These are phyloP conservation scores for Trissonchulus latispiculum DNA, from an alignment of 2,888 invertebrate species.

Conservation along the genomic window DNA sequence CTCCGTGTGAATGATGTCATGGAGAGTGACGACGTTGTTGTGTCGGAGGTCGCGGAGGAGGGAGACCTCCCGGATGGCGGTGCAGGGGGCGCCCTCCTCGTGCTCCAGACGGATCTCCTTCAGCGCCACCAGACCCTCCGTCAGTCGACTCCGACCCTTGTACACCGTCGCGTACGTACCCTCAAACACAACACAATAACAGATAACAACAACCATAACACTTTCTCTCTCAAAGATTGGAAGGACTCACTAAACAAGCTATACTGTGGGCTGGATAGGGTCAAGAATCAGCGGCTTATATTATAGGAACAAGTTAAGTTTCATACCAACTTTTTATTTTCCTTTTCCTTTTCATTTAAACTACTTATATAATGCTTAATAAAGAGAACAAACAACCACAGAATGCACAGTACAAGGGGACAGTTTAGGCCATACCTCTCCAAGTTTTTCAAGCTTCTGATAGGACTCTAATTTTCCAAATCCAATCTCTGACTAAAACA, in stretches of 20 bases:
- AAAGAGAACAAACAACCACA: too few relatives aligned
- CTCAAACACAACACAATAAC: too few relatives aligned
- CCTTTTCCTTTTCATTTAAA: too few relatives aligned
- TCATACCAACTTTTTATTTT: too few relatives aligned
- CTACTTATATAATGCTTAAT: too few relatives aligned
- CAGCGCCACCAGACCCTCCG: slow-evolving; percentile 56
- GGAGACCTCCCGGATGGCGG: slow-evolving; percentile 59
- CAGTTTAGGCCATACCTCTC: slow-evolving; percentile 50
- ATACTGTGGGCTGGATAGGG: too few relatives aligned
- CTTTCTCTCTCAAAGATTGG: too few relatives aligned
- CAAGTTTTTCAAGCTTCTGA: slow-evolving; percentile 57
- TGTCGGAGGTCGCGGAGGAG: slow-evolving; percentile 57
- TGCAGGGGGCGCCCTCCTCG: slow-evolving; percentile 60
- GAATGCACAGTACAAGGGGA: too few relatives aligned
- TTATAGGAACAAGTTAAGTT: too few relatives aligned
- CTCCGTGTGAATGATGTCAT: slow-evolving; percentile 60
- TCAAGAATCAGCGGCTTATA: too few relatives aligned
- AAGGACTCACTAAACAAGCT: too few relatives aligned
- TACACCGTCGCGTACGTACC: slow-evolving; percentile 61
- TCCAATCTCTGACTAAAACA: slow-evolving; percentile 56
- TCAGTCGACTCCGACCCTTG: slow-evolving; percentile 56
- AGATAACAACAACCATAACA: too few relatives aligned
- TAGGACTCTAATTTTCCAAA: slow-evolving; percentile 60
- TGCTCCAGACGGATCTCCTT: slow-evolving; percentile 55
- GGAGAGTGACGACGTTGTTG: slow-evolving; percentile 59